Evolutionary conservation across 2,888 invertebrate species (phyloP), one percentile per base, ranked within the genome.

Genomic region (Phyllotreta striolata): DNA sequence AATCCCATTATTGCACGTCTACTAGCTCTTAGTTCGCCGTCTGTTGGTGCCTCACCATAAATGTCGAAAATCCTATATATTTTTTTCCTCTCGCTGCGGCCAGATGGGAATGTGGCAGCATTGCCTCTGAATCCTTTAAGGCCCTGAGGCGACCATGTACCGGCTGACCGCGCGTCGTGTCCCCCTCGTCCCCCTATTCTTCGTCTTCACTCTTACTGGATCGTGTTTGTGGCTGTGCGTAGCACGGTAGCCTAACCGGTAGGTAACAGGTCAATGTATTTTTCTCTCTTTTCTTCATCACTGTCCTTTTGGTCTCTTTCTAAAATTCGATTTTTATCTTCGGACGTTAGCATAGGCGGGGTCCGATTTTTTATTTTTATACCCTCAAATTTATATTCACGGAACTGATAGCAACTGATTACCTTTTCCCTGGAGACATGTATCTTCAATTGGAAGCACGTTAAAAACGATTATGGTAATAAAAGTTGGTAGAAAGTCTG

Each of bases 181-280:
- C 60, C 56, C 56, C 58, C 39, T 34, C 54, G 13, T 12, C 49
- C 64, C 49, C 55, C 54, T 52, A 6, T 14, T 38, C 34, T 43
- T 43, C 72, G 69, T 68, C 70, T 67, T 83, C 39, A 81, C 82
- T 83, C 81, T 83, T 83, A 24, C 61, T 64, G 66, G 67, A 83
- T 58, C 70, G 62, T 57, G 64, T 66, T 66, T 62, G 68, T 68
- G 67, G 84, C 84, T 69, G 76, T 77, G 79, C 79, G 80, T 80
- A 80, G 78, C 80, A 74, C 80, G 76, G 85, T 84, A 80, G 80
- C 85, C 84, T 85, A 84, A 84, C 85, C 85, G 86, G 85, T 85
- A 85, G 85, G 85, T 84, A 84, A 84, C 85, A 83, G 83, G 85
- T 85, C 85, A 79, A 76, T 75, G 84, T 84, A 84, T 84, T 84